phyloP scores from a whole-genome alignment of 1,140 invertebrate species.

The Helicoverpa armigera region DNA sequence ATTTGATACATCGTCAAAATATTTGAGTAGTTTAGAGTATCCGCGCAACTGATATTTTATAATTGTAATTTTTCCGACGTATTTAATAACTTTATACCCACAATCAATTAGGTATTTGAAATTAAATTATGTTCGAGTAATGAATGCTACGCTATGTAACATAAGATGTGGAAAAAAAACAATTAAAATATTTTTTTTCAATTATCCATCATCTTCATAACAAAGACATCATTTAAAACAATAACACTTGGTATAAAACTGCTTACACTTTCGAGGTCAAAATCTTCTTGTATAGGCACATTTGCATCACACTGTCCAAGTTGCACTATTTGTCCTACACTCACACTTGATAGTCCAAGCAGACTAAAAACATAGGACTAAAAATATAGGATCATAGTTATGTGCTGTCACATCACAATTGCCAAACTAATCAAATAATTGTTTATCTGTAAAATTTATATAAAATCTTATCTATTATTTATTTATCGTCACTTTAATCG shows the following conservation, averaged over 20 bases:
- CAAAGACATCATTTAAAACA: background rate
- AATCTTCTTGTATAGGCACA: constrained; percentile 56
- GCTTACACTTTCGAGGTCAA: constrained; percentile 63
- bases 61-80: too few species aligned
- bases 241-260: constrained; percentile 18
- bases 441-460: constrained; percentile 72
- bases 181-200: too few species aligned
- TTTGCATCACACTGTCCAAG: constrained; percentile 69
- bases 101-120: too few species aligned
- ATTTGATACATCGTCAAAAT: too few species aligned
- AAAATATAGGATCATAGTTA: constrained; percentile 72
- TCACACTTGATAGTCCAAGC: constrained; percentile 64
- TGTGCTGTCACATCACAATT: constrained; percentile 58
- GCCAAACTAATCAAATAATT: constrained; percentile 61
- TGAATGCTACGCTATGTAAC: too few species aligned
- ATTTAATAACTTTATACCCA: too few species aligned
- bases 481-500: constrained; percentile 47
- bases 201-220: background rate
- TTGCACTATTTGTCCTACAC: constrained; percentile 70
- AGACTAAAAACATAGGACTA: constrained; percentile 67
- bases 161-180: background rate
- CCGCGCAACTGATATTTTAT: too few species aligned
- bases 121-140: too few species aligned
- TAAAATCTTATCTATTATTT: constrained; percentile 38
- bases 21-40: too few species aligned